phyloP scores from a whole-genome alignment of 2,113 vertebrate species.

The Microcebus ravelobensis region DNA sequence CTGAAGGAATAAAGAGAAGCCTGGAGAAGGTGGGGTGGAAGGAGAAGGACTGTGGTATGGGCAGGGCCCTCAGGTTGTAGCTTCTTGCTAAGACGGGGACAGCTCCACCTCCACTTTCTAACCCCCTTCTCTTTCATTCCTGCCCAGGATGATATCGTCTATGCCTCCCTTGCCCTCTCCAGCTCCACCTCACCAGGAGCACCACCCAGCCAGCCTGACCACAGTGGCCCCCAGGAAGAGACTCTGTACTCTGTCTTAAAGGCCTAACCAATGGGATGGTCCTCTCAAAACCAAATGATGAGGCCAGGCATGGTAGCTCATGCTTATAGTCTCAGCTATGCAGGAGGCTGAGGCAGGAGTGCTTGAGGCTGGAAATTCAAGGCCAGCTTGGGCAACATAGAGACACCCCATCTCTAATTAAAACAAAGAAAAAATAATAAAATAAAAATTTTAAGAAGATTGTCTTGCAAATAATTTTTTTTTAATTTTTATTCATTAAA shows the following conservation, averaged over 20 bases:
- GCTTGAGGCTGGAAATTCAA: neutral
- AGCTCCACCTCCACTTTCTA: neutral
- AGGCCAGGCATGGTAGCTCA: neutral
- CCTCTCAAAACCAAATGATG: neutral
- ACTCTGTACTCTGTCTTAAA: slow-evolving; percentile 53
- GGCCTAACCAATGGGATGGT: neutral
- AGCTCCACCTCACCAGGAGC: neutral
- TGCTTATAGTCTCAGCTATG: neutral
- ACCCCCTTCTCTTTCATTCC: neutral
- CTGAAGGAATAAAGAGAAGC: neutral
- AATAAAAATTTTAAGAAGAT: neutral
- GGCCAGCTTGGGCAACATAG: neutral
- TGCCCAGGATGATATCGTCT: slow-evolving; percentile 22
- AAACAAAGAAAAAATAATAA: neutral
- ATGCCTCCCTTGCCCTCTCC: slow-evolving; percentile 48
- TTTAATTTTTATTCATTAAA: neutral
- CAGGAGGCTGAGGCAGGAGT: neutral
- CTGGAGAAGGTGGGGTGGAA: neutral
- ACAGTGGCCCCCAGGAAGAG: neutral
- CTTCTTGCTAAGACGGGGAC: neutral
- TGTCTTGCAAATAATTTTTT: neutral
- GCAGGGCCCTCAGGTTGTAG: neutral
- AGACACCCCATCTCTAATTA: neutral
- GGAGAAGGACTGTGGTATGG: rapidly evolving
- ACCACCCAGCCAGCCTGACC: neutral